Conservation (phyloP, 2,888 invertebrate species). For the Tupiocoris notatus region DNA sequence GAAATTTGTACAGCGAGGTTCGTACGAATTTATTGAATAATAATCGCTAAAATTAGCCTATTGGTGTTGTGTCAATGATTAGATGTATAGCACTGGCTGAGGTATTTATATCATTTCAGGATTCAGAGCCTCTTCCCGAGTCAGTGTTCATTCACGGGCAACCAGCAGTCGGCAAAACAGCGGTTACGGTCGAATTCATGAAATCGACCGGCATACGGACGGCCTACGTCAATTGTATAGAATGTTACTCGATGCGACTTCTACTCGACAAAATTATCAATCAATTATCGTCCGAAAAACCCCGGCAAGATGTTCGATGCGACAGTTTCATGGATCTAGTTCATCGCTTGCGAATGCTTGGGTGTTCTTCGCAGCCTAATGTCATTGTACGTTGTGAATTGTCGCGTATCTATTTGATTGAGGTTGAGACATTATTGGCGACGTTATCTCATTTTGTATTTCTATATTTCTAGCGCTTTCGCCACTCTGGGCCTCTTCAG, state of each 20-base stretch:
- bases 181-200: constrained; percentile 64
- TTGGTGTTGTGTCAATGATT: no score
- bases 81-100: no score
- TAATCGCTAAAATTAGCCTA: no score
- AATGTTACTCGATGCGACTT: constrained; percentile 74
- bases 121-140: constrained; percentile 64
- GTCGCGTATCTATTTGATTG: no score
- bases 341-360: constrained; percentile 52
- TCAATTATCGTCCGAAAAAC: constrained; percentile 16
- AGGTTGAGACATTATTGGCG: no score
- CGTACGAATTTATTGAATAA: background rate
- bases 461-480: no score
- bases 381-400: no score
- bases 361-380: no score
- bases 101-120: constrained; percentile 35
- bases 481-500: no score
- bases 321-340: constrained; percentile 70
- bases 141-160: constrained; percentile 79
- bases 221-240: constrained; percentile 73
- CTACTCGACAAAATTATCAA: constrained; percentile 64
- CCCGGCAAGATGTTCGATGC: constrained; percentile 57
- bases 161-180: constrained; percentile 80
- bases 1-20: background rate
- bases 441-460: no score
- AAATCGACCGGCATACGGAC: constrained; percentile 60